Percentiles rank a stretch among this genome's conserved stretches.
Conservation (phyloP, 2,888 invertebrate species). For the Ormyrus labotus region DNA sequence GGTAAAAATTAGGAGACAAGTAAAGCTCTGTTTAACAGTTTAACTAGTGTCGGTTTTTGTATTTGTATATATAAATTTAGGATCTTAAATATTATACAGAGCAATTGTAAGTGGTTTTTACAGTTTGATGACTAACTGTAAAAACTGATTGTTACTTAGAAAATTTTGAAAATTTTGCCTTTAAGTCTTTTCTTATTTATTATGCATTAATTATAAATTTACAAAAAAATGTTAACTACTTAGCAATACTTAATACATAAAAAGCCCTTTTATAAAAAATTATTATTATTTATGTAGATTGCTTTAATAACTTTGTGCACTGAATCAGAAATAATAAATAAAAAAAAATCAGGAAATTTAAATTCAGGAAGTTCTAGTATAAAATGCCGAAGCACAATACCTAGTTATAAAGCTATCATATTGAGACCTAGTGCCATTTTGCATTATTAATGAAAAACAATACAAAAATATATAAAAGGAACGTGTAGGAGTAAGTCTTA, state of each 20-base stretch:
- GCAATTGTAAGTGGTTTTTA: too few species aligned
- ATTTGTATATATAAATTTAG: too few species aligned
- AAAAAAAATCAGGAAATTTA: not conserved
- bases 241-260: not conserved
- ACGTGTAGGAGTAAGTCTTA: not conserved
- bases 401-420: slow-evolving; percentile 29
- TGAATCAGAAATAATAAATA: not conserved
- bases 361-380: not conserved
- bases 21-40: too few species aligned
- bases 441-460: slow-evolving; percentile 1
- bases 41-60: too few species aligned
- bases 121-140: too few species aligned
- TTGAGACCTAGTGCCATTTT: slow-evolving; percentile 42
- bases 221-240: too few species aligned
- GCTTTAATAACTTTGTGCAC: slow-evolving; percentile 31
- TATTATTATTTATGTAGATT: not conserved
- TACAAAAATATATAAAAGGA: not conserved
- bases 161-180: too few species aligned
- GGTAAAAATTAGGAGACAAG: too few species aligned
- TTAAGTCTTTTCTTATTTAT: too few species aligned
- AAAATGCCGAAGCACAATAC: slow-evolving; percentile 8
- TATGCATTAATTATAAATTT: too few species aligned
- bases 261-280: not conserved
- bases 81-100: too few species aligned
- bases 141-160: too few species aligned